These are phyloP conservation scores for Drosophila demipolita DNA, from an alignment of 2,888 invertebrate species.

Conservation along the genomic window DNA sequence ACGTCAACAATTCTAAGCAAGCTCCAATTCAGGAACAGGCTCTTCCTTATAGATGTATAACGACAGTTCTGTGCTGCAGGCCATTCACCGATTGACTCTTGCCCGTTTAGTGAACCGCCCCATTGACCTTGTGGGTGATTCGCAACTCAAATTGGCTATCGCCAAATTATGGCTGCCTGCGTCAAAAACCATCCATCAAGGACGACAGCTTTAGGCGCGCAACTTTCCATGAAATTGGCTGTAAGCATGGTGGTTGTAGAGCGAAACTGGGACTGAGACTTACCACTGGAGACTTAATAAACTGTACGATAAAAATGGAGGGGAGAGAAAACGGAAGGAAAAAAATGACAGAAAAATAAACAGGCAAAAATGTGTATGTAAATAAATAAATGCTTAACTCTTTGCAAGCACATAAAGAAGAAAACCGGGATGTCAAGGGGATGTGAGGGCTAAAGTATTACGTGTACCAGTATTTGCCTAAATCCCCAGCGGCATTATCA, in stretches of 20 bases:
- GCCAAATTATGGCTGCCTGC: constrained; percentile 61
- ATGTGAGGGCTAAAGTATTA: background rate
- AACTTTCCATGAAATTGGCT: constrained; percentile 77
- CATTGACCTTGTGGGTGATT: constrained; percentile 27
- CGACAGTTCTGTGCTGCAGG: constrained; percentile 52
- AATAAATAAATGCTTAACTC: constrained; percentile 80
- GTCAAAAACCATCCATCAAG: constrained; percentile 78
- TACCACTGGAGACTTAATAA: constrained; percentile 78
- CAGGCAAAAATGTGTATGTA: constrained; percentile 60
- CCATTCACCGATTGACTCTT: constrained; percentile 29
- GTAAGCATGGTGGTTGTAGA: constrained; percentile 36
- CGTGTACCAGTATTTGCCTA: constrained; percentile 55
- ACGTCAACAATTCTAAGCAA: constrained; percentile 40
- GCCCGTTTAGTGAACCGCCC: background rate
- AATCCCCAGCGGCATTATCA: constrained; percentile 71
- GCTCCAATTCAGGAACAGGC: constrained; percentile 32
- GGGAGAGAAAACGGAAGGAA: constrained; percentile 5
- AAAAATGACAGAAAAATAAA: constrained; percentile 43
- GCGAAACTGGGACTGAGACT: constrained; percentile 34
- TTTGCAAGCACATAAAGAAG: constrained; percentile 60
- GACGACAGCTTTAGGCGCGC: constrained; percentile 64
- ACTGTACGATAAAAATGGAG: constrained; percentile 44
- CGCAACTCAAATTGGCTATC: constrained; percentile 76
- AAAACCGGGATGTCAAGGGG: background rate
- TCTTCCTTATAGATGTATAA: constrained; percentile 46